Conservation (phyloP, 2,888 invertebrate genomes). For the Protula sp. region DNA sequence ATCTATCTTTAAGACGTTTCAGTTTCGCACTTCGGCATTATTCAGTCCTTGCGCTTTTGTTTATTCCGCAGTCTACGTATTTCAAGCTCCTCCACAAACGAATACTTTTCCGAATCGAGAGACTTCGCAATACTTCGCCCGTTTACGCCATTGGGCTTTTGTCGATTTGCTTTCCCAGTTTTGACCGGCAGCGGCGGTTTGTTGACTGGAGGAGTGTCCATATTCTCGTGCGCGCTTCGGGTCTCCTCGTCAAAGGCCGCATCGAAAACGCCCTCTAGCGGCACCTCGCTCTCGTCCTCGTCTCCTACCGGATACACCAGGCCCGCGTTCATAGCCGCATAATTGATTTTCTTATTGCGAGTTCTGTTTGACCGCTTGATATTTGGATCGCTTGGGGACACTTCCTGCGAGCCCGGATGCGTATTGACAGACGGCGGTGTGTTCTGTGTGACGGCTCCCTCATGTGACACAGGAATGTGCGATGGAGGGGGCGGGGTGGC, state of each 20-base stretch:
- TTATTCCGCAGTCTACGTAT: constrained; percentile 8
- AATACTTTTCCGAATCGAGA: too few species aligned
- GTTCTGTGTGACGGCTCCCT: too few species aligned
- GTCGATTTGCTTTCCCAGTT: too few species aligned
- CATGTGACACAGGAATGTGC: too few species aligned
- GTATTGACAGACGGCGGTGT: too few species aligned
- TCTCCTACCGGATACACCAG: too few species aligned
- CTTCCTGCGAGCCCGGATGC: too few species aligned
- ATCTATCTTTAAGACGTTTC: constrained; percentile 8
- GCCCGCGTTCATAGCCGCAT: background rate
- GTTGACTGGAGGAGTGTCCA: background rate
- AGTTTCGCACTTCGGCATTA: constrained; percentile 8
- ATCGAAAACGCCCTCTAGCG: background rate
- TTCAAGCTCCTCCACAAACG: constrained; percentile 12
- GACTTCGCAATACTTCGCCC: too few species aligned
- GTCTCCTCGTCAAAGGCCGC: background rate
- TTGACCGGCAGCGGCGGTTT: background rate
- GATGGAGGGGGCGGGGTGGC: too few species aligned
- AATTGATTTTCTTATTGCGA: constrained; percentile 36
- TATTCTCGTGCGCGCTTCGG: background rate
- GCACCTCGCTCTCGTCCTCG: too few species aligned
- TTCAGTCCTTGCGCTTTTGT: constrained; percentile 4
- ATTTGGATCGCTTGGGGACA: constrained; percentile 2
- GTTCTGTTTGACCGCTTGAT: constrained; percentile 26
- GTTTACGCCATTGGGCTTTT: background rate